phyloP scores from a whole-genome alignment of 2,888 invertebrate species.

The Helicoverpa assulta region DNA sequence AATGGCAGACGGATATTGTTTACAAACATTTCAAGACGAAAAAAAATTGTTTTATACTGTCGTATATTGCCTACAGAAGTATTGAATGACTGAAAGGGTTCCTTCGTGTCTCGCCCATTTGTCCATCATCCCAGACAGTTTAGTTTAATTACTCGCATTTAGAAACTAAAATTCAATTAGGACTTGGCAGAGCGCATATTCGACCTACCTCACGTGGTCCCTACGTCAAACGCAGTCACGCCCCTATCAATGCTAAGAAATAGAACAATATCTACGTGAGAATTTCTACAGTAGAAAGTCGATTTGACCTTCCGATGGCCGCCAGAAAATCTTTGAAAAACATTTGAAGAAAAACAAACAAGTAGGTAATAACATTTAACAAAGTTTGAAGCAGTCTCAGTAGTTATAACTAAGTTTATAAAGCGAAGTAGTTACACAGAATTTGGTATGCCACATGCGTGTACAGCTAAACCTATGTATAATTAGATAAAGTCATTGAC shows the following conservation, averaged over 20 bases:
- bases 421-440: conserved; percentile 4
- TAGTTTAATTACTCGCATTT: conserved; percentile 56
- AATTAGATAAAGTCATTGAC: conserved; percentile 49
- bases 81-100: conserved; percentile 10
- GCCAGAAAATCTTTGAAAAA: conserved; percentile 9
- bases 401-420: not conserved
- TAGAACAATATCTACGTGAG: conserved; percentile 52
- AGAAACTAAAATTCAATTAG: conserved; percentile 62
- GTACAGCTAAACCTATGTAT: not conserved
- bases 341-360: conserved; percentile 10
- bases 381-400: conserved; percentile 1
- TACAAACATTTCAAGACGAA: not conserved
- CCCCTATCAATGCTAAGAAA: conserved; percentile 54
- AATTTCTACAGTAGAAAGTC: conserved; percentile 33
- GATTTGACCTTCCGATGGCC: conserved; percentile 29
- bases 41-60: not conserved
- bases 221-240: conserved; percentile 70
- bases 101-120: conserved; percentile 14
- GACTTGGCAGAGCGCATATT: conserved; percentile 72
- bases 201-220: conserved; percentile 78
- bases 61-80: not conserved
- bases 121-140: conserved; percentile 34
- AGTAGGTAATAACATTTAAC: not conserved
- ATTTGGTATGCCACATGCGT: conserved; percentile 8
- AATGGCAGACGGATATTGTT: not conserved